Base-by-base conservation (phyloP, 2,888 invertebrate species). In the Acrobasis consociella region DNA sequence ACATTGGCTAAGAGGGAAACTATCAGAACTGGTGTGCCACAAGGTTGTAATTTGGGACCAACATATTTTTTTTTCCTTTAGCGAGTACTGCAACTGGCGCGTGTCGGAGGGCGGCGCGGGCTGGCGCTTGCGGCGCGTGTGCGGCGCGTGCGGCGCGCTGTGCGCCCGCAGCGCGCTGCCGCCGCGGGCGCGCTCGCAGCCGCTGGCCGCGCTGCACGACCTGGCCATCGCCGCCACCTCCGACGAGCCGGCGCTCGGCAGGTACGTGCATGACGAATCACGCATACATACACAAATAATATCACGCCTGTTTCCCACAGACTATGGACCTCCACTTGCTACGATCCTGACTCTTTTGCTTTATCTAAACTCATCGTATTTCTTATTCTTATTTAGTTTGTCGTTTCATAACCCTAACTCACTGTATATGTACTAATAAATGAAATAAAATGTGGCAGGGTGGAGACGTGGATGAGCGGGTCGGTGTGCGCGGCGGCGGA, bases 51-150 rank as follows among this genome's bases (percentile, higher is more conserved):
- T 13, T 5, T 46, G 10, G 46, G 46, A 46, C 13, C 46, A 5
- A n/a, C n/a, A n/a, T n/a, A n/a, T n/a, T 13, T n/a, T 2, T 2
- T 46, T 46, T n/a, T 46, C 1, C n/a, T 11, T 11, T 87, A 97
- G 97, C 82, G 97, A 97, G 85, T 97, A 97, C 89, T 95, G 96
- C 81, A 94, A 94, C 70, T 95, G 94, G 78, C 95, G 95, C 85
- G 68, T 66, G 63, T 95, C 95, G 72, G 94, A 93, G 67, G 94
- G 93, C 73, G 95, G 95, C 72, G 95, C 62, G 70, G 95, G 77
- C 93, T 93, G 69, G 69, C 94, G 95, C 86, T 96, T 97, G 64
- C 95, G 96, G 53, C 94, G 96, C 66, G 93, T 97, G 68, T 97
- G 97, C 22, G 74, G 95, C 96, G 83, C 93, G 93, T 69, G 94